Conservation (phyloP, 1,140 invertebrate species). For the Diabrotica undecimpunctata region DNA sequence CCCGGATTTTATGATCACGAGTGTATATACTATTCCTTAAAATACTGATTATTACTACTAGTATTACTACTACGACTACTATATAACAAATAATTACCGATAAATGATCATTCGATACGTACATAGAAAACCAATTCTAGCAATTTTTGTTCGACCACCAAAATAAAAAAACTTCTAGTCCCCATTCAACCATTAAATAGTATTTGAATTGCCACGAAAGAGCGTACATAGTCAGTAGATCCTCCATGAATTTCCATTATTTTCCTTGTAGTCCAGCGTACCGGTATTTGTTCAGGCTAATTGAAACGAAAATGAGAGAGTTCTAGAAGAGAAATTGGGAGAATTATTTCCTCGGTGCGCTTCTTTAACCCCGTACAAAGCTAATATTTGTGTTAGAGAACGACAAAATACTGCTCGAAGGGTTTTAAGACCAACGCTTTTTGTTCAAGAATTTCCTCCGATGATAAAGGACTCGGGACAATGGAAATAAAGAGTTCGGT, state of each 20-base stretch:
- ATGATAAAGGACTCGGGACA: neutral
- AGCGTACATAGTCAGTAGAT: neutral
- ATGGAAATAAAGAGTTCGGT: neutral
- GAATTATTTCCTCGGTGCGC: conserved; percentile 11
- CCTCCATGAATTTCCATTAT: conserved; percentile 6
- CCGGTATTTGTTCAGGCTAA: conserved; percentile 10
- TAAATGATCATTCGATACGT: too few species aligned
- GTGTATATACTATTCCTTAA: too few species aligned
- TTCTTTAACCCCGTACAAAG: conserved; percentile 10
- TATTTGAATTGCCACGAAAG: neutral
- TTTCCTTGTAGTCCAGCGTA: conserved; percentile 2
- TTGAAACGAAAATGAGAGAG: conserved; percentile 17
- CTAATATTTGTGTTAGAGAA: conserved; percentile 29
- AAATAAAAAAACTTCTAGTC: neutral
- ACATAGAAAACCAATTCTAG: too few species aligned
- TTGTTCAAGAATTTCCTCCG: conserved; percentile 11
- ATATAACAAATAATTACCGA: too few species aligned
- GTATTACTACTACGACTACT: too few species aligned
- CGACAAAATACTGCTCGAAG: conserved; percentile 19
- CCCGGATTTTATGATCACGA: too few species aligned
- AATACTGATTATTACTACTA: too few species aligned
- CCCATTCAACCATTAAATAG: neutral
- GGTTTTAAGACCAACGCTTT: neutral
- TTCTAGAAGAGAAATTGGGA: conserved; percentile 7
- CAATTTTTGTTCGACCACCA: too few species aligned